Conservation (phyloP, 2,113 vertebrate species). For the Antechinus stuartii region DNA sequence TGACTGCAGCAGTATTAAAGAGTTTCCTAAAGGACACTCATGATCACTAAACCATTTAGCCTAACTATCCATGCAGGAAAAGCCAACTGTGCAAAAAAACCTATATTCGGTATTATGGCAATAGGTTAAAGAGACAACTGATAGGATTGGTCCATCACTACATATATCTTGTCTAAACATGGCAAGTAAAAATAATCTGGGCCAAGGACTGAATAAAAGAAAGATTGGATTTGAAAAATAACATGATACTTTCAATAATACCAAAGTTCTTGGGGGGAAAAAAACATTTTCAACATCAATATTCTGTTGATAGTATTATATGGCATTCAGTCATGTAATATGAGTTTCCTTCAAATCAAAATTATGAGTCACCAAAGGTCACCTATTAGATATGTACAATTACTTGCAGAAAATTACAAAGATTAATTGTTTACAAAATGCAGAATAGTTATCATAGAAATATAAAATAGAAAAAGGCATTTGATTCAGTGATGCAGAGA, state of each 20-base stretch:
- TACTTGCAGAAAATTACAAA: neutral
- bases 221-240: neutral
- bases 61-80: neutral
- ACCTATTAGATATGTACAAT: neutral
- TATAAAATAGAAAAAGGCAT: neutral
- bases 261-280: neutral
- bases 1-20: neutral
- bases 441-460: neutral
- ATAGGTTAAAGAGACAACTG: neutral
- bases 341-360: neutral
- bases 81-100: neutral
- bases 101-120: neutral
- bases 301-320: neutral
- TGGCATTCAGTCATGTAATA: neutral
- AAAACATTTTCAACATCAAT: neutral
- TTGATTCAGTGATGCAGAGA: neutral
- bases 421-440: neutral
- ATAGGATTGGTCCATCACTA: neutral
- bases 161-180: neutral
- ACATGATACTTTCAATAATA: neutral
- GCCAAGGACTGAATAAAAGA: neutral
- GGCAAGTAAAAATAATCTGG: neutral
- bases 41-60: neutral
- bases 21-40: neutral
- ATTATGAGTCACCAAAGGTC: neutral